Conservation (phyloP, 2,113 vertebrate species). For the Syrmaticus mikado region DNA sequence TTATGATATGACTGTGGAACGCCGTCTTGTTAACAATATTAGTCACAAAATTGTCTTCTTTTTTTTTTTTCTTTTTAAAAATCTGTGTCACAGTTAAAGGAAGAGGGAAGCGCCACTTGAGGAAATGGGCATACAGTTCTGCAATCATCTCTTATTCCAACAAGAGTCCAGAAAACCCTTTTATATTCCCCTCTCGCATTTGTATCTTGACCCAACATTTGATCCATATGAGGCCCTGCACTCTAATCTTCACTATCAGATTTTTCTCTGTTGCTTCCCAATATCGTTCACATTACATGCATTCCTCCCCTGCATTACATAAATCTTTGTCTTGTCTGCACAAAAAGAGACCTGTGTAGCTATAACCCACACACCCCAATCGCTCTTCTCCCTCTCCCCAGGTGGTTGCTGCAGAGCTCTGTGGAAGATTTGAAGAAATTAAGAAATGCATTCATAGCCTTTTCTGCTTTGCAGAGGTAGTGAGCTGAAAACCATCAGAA, state of each 20-base stretch:
- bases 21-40: background rate
- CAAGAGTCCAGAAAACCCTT: background rate
- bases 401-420: background rate
- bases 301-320: constrained; percentile 51
- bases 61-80: background rate
- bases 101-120: background rate
- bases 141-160: background rate
- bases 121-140: background rate
- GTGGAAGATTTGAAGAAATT: background rate
- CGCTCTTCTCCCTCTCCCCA: background rate
- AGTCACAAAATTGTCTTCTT: background rate
- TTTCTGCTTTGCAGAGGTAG: background rate
- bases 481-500: background rate
- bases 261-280: constrained; percentile 50
- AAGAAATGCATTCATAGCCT: background rate
- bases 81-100: background rate
- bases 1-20: background rate
- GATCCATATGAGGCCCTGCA: constrained; percentile 20
- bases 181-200: constrained; percentile 28
- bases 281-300: constrained; percentile 54
- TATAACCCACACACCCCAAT: background rate
- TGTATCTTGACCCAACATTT: constrained; percentile 12
- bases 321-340: constrained; percentile 70
- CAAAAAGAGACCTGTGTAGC: constrained; percentile 37
- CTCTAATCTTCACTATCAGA: constrained; percentile 54